phyloP scores from a whole-genome alignment of 2,888 invertebrate species.

The Pseudococcus longispinus region DNA sequence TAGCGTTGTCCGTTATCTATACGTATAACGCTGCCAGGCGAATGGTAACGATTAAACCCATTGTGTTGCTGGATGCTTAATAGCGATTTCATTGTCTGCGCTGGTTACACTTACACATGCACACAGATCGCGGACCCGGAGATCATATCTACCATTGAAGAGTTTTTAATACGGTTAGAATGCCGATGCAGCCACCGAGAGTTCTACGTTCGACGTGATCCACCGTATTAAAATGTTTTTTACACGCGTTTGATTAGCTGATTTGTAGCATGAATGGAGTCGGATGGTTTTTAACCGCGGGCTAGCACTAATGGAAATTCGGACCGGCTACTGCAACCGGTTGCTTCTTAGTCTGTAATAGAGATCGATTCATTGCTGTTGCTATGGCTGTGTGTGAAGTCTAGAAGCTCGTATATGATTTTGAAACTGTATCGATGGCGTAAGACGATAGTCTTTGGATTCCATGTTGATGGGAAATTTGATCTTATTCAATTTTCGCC shows the following conservation, averaged over 20 bases:
- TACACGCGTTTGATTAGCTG: slow-evolving; percentile 20
- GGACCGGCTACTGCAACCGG: slow-evolving; percentile 10
- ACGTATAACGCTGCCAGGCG: slow-evolving; percentile 29
- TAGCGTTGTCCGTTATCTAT: slow-evolving; percentile 45
- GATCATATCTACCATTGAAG: slow-evolving; percentile 19
- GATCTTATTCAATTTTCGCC: too few relatives aligned
- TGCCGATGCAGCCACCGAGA: neutral
- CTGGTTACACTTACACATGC: too few relatives aligned
- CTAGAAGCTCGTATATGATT: too few relatives aligned
- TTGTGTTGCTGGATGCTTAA: slow-evolving; percentile 17
- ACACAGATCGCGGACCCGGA: neutral
- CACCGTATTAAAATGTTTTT: slow-evolving; percentile 1
- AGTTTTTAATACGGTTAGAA: slow-evolving; percentile 13
- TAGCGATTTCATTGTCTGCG: slow-evolving; percentile 41
- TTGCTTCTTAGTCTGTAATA: neutral
- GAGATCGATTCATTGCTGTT: neutral
- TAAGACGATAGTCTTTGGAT: too few relatives aligned
- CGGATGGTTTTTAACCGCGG: neutral
- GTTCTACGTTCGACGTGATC: neutral
- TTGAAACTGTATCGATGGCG: too few relatives aligned
- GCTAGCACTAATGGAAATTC: slow-evolving; percentile 4
- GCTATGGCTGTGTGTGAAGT: neutral
- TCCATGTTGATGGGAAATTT: too few relatives aligned
- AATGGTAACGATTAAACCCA: slow-evolving; percentile 24
- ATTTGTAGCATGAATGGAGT: slow-evolving; percentile 18